phyloP scores from a whole-genome alignment of 2,888 invertebrate genomes.

The Xylophagus ater region DNA sequence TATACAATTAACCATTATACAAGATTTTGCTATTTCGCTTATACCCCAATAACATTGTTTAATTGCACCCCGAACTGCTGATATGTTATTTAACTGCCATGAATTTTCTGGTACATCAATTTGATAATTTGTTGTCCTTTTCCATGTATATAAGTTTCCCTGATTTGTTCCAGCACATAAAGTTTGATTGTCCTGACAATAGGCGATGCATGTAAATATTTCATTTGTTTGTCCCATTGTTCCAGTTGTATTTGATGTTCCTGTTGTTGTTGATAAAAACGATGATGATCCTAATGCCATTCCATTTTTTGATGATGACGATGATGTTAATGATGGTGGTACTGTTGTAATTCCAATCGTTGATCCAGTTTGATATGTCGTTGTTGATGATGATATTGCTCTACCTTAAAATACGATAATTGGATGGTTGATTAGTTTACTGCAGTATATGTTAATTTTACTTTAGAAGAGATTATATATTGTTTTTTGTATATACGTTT shows the following conservation, averaged over 20 bases:
- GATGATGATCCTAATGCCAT: constrained; percentile 2
- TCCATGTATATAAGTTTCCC: constrained; percentile 85
- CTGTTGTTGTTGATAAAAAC: constrained; percentile 13
- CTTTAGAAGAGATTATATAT: constrained; percentile 6
- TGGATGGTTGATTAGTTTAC: constrained; percentile 9
- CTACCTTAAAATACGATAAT: not conserved
- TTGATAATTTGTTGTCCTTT: constrained; percentile 35
- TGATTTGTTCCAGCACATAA: constrained; percentile 83
- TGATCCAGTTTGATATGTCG: constrained; percentile 2
- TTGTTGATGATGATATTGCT: constrained; percentile 5
- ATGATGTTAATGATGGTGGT: no score
- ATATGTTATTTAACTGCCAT: constrained; percentile 69
- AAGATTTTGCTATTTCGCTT: constrained; percentile 55
- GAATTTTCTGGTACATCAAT: constrained; percentile 56
- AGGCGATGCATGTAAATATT: constrained; percentile 60
- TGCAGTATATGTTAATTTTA: not conserved
- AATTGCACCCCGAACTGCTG: constrained; percentile 62
- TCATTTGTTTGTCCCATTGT: constrained; percentile 35
- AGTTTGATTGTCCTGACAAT: constrained; percentile 59
- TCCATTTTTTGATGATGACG: not conserved
- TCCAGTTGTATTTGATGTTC: constrained; percentile 5
- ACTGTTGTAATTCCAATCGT: no score
- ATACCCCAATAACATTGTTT: constrained; percentile 74
- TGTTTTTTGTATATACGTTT: not conserved
- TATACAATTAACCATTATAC: constrained; percentile 70